Evolutionary conservation across 64 coral and sea anemone species (phyloP).

Genomic region (Dendronephthya gigantea): DNA sequence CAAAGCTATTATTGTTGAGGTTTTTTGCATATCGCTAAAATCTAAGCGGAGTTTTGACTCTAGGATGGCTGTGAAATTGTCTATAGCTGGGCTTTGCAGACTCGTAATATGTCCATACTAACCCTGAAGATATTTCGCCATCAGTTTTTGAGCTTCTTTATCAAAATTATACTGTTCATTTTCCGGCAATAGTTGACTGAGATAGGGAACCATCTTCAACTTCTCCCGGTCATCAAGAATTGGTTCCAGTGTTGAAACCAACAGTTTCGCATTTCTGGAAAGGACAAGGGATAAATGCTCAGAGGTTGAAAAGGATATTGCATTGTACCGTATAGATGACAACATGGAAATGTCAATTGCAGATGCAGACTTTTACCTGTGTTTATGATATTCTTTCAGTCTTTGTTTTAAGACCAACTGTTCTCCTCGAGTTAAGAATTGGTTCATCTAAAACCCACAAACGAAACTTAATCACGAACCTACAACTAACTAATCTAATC

Average conservation of each 20-base stretch:
- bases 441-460: constrained; percentile 61
- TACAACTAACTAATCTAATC: too few relatives aligned
- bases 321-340: too few relatives aligned
- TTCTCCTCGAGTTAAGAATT: constrained; percentile 80
- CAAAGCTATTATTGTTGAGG: too few relatives aligned
- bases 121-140: constrained; percentile 72
- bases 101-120: constrained; percentile 17
- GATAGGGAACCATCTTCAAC: constrained; percentile 68
- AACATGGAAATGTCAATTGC: too few relatives aligned
- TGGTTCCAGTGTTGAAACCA: constrained; percentile 67
- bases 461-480: not conserved
- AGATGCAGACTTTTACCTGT: too few relatives aligned
- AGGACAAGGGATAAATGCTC: not conserved
- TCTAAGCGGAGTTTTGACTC: too few relatives aligned
- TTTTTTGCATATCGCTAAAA: too few relatives aligned
- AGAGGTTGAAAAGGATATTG: too few relatives aligned
- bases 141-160: constrained; percentile 63
- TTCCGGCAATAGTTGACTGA: constrained; percentile 69
- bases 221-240: constrained; percentile 77
- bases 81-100: too few relatives aligned
- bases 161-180: constrained; percentile 74
- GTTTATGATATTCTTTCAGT: constrained; percentile 56
- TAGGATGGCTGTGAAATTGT: too few relatives aligned
- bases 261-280: constrained; percentile 53
- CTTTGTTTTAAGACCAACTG: constrained; percentile 81